Conservation (phyloP, 2,888 invertebrate genomes). For the Yponomeuta evonymella region DNA sequence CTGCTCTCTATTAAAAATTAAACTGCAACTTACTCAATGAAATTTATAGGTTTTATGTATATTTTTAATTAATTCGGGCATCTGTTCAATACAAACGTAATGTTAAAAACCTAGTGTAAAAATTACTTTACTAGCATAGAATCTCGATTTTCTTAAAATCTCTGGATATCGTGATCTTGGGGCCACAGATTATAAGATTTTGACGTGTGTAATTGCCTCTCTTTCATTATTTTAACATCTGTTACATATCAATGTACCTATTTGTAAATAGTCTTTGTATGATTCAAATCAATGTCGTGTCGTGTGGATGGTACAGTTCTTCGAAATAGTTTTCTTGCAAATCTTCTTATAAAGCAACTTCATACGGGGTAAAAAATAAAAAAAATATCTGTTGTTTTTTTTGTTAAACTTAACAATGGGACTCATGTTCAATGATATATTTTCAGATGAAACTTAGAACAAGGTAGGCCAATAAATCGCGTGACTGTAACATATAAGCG, state of each 20-base stretch:
- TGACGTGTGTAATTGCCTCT: constrained; percentile 23
- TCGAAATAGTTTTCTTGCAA: constrained; percentile 15
- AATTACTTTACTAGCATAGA: constrained; percentile 10
- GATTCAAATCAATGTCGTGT: constrained; percentile 49
- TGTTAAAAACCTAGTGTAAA: neutral
- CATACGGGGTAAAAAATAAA: constrained; percentile 6
- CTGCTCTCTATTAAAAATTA: neutral
- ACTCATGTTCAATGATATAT: too few relatives aligned
- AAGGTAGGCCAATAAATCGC: too few relatives aligned
- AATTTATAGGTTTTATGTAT: neutral
- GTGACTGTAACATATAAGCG: too few relatives aligned
- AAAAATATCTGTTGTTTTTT: neutral
- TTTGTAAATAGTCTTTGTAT: constrained; percentile 41
- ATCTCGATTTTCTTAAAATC: constrained; percentile 15
- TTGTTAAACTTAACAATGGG: neutral
- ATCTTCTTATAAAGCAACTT: constrained; percentile 21
- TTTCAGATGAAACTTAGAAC: too few relatives aligned
- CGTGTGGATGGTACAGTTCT: constrained; percentile 54
- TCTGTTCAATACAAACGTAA: constrained; percentile 16
- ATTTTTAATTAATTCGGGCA: constrained; percentile 10
- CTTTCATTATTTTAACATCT: constrained; percentile 26
- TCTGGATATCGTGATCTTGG: constrained; percentile 52
- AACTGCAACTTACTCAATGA: neutral
- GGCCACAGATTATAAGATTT: constrained; percentile 38
- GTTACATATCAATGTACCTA: constrained; percentile 62